Conservation (phyloP, 2,888 invertebrate species). For the Drosophila colorata region DNA sequence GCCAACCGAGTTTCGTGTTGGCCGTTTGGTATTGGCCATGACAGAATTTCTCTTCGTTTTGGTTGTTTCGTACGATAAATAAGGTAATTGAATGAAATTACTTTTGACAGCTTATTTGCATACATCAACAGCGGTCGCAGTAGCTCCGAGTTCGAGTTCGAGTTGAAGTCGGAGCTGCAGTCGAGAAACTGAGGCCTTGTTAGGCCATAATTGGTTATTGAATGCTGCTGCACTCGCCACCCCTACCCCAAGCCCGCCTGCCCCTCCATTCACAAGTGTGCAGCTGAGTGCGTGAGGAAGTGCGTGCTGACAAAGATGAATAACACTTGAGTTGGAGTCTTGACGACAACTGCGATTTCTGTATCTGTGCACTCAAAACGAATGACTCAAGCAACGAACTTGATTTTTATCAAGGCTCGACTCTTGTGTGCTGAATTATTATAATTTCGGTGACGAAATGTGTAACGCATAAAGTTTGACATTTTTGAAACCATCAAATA, state of each 20-base stretch:
- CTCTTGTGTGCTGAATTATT: constrained; percentile 1
- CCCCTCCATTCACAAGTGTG: constrained; percentile 13
- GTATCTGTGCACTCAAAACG: constrained; percentile 21
- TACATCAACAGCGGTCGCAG: constrained; percentile 70
- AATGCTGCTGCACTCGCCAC: constrained; percentile 46
- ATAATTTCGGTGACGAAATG: constrained; percentile 19
- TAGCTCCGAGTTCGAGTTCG: constrained; percentile 19
- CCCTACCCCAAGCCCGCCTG: constrained; percentile 1
- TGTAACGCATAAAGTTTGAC: constrained; percentile 20
- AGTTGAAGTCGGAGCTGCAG: constrained; percentile 26
- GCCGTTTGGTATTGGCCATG: constrained; percentile 60
- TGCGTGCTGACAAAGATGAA: constrained; percentile 73
- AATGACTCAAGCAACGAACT: constrained; percentile 62
- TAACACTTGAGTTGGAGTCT: constrained; percentile 40
- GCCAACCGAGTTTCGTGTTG: constrained; percentile 13
- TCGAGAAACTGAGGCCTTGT: constrained; percentile 60
- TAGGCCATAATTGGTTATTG: constrained; percentile 80
- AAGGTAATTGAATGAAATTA: constrained; percentile 82
- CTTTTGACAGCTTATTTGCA: constrained; percentile 81
- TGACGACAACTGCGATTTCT: constrained; percentile 42
- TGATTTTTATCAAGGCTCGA: constrained; percentile 26
- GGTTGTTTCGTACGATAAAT: constrained; percentile 66
- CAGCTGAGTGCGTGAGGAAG: constrained; percentile 59
- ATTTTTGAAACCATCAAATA: constrained; percentile 1
- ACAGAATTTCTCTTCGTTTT: constrained; percentile 68